Percentiles rank a stretch among this genome's conserved stretches.
phyloP scores from a whole-genome alignment of 1,140 invertebrate genomes.

The Temnothorax longispinosus region DNA sequence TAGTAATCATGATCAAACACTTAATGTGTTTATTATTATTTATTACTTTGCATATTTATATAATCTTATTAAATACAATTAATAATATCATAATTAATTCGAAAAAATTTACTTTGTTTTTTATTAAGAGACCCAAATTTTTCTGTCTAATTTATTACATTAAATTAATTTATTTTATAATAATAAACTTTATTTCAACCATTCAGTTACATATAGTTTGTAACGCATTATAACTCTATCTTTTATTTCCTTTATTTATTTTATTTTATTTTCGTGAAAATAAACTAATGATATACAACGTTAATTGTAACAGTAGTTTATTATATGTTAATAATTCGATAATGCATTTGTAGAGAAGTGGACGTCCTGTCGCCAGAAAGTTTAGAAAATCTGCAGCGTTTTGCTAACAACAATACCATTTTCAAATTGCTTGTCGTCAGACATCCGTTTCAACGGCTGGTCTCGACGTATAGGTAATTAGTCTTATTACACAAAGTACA shows the following conservation, averaged over 20 bases:
- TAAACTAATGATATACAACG: background rate
- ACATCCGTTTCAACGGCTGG: constrained; percentile 86
- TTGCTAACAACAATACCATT: constrained; percentile 69
- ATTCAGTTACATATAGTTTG: too few species aligned
- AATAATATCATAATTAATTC: background rate
- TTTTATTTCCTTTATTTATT: background rate
- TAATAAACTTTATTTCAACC: background rate
- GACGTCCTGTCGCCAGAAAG: constrained; percentile 74
- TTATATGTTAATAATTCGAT: background rate
- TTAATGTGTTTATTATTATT: background rate
- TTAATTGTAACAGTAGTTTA: background rate
- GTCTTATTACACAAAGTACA: constrained; percentile 15
- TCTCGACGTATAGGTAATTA: constrained; percentile 85
- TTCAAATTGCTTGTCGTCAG: constrained; percentile 85
- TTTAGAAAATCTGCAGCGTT: constrained; percentile 66
- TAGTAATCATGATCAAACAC: background rate
- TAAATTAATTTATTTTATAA: background rate
- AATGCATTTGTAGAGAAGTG: constrained; percentile 78
- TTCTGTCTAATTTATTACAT: background rate
- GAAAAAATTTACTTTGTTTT: background rate
- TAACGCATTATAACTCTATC: too few species aligned
- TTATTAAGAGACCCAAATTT: background rate
- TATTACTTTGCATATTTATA: background rate
- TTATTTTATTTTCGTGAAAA: background rate
- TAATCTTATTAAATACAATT: background rate